phyloP scores from a whole-genome alignment of 2,797 vertebrate genomes.

The Geotria australis region DNA sequence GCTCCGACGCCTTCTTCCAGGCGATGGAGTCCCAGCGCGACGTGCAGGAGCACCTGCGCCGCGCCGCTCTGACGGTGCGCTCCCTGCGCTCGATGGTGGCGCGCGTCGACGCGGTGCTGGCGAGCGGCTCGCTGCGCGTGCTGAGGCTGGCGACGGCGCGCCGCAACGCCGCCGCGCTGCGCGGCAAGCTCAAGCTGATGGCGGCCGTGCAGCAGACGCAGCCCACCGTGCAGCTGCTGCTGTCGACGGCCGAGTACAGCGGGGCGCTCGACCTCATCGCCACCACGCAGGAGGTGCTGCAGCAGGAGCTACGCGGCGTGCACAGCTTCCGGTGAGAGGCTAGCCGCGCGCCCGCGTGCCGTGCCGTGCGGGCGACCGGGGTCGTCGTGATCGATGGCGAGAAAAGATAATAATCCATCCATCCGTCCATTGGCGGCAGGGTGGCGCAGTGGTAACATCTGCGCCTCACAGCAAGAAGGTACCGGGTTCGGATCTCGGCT shows the following conservation, averaged over 20 bases:
- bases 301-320: slow-evolving; percentile 86
- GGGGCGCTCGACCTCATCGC: slow-evolving; percentile 86
- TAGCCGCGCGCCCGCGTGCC: not conserved
- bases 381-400: too few species aligned
- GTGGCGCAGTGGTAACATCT: too few species aligned
- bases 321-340: slow-evolving; percentile 55
- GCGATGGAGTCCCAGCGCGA: slow-evolving; percentile 96
- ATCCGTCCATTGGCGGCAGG: too few species aligned
- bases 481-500: too few species aligned
- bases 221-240: slow-evolving; percentile 76
- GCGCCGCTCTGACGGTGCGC: slow-evolving; percentile 54
- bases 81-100: slow-evolving; percentile 50
- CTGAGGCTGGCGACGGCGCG: slow-evolving; percentile 42
- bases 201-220: slow-evolving; percentile 91
- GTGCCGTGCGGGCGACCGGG: too few species aligned
- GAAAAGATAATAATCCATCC: too few species aligned
- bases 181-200: slow-evolving; percentile 85
- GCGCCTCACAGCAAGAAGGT: too few species aligned
- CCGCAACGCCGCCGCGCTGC: slow-evolving; percentile 56
- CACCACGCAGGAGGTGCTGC: slow-evolving; percentile 87
- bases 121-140: slow-evolving; percentile 46
- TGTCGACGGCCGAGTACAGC: slow-evolving; percentile 77
- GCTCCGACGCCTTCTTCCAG: slow-evolving; percentile 91
- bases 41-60: slow-evolving; percentile 71
- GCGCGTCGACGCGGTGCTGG: slow-evolving; percentile 54